phyloP scores from a whole-genome alignment of 2,888 invertebrate species.

The Criorhina ranunculi region DNA sequence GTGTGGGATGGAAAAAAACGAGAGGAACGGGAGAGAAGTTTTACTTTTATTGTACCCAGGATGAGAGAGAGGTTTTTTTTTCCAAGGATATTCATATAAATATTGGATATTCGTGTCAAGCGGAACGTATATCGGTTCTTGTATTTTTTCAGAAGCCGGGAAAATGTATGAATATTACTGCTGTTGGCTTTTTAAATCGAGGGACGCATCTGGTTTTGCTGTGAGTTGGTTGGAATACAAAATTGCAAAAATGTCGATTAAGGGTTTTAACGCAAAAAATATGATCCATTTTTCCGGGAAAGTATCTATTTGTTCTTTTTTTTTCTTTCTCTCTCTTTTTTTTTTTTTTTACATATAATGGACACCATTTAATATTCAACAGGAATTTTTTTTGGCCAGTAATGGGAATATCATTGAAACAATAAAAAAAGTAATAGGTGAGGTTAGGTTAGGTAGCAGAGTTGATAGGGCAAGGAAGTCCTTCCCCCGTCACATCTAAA shows the following conservation, averaged over 20 bases:
- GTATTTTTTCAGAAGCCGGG: conserved; percentile 66
- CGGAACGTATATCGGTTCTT: conserved; percentile 60
- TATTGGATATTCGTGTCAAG: conserved; percentile 68
- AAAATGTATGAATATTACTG: conserved; percentile 57
- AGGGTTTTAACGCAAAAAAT: conserved; percentile 15
- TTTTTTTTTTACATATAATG: conserved; percentile 12
- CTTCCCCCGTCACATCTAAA: too few species aligned
- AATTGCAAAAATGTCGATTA: conserved; percentile 51
- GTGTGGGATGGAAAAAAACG: conserved; percentile 8
- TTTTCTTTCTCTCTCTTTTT: too few species aligned
- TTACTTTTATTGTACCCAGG: conserved; percentile 35
- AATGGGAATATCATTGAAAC: not conserved
- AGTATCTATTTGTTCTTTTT: too few species aligned
- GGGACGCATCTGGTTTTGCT: conserved; percentile 39
- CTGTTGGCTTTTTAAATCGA: conserved; percentile 44
- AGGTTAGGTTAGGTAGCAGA: too few species aligned
- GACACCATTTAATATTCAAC: conserved; percentile 50
- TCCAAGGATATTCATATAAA: conserved; percentile 36
- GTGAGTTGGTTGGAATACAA: conserved; percentile 1
- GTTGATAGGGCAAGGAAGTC: too few species aligned
- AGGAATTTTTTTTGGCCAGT: not conserved
- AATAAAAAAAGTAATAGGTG: too few species aligned
- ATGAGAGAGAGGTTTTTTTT: conserved; percentile 6
- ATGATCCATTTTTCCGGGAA: not conserved
- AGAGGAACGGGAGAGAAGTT: conserved; percentile 53